Evolutionary conservation across 2,888 invertebrate genomes (phyloP).

Genomic region (Argyresthia goedartella): DNA sequence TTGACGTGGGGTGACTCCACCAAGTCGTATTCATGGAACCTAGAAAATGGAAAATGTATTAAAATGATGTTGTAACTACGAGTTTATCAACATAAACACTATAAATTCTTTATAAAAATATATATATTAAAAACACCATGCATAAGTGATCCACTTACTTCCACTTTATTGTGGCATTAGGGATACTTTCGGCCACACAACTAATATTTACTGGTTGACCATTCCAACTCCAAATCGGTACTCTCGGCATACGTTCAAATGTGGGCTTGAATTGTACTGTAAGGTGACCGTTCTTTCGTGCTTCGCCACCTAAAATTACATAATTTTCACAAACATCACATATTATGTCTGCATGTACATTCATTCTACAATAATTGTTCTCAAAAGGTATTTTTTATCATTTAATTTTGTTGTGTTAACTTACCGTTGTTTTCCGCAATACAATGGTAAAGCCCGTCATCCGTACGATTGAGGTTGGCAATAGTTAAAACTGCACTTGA

Average conservation of each 20-base stretch:
- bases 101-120: neutral
- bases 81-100: neutral
- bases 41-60: conserved; percentile 13
- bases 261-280: conserved; percentile 86
- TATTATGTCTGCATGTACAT: too few relatives aligned
- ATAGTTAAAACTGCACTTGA: conserved; percentile 78
- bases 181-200: conserved; percentile 89
- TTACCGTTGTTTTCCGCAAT: conserved; percentile 81
- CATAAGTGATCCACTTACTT: conserved; percentile 45
- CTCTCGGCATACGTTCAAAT: conserved; percentile 78
- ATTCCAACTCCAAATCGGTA: conserved; percentile 88
- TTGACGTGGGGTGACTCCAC: conserved; percentile 69
- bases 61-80: neutral
- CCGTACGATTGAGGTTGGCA: conserved; percentile 73
- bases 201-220: conserved; percentile 84
- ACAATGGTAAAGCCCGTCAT: conserved; percentile 93
- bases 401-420: neutral
- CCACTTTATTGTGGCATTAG: conserved; percentile 94
- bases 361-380: too few relatives aligned
- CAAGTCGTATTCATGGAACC: conserved; percentile 65
- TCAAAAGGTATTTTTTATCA: too few relatives aligned
- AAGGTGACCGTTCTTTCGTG: conserved; percentile 84
- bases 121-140: neutral
- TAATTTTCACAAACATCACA: neutral
- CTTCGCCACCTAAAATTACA: conserved; percentile 68